Evolutionary conservation across 2,888 invertebrate species (phyloP), one percentile per base, ranked within the genome.

Genomic region (Seladonia tumulorum): DNA sequence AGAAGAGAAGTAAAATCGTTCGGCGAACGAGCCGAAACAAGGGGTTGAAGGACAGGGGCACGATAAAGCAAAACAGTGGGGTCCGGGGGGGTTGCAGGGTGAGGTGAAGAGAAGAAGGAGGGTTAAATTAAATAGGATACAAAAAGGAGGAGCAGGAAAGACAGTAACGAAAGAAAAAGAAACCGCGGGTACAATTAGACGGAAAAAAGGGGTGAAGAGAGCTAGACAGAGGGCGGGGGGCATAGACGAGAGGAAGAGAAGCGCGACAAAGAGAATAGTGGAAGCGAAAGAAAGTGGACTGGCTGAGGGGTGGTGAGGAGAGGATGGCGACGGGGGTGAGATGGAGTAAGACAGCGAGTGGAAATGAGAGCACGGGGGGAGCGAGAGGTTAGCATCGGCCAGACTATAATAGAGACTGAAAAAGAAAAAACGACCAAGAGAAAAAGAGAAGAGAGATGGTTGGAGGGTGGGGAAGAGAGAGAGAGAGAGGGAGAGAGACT

Each of bases 331-430:
- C 16, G 29, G 63, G 60, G 47, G 35, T 12, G 63, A 79, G 82
- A 86, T 68, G 75, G 77, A 81, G 81, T 29, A 42, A 81, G 71
- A 53, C 49, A 53, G 47, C 39, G 76, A 53, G 76, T 57, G 71
- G 18, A 42, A 74, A 49, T 73, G 25, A 73, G 73, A 5, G 79
- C 73, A 76, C 70, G 39, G 49, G 76, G 45, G 79, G 76, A 42
- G 71, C 39, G 49, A 45, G 76, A 39, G 72, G 25, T 47, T 53
- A 49, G 70, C 42, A 60, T 47, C 47, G 73, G 68, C n/a, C 73
- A 53, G 79, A 83, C 83, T 86, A 79, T 81, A 75, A 84, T 84
- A 83, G 76, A 84, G 80, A 84, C 84, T 84, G 84, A 81, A 80
- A 86, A 81, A 84, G 81, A 81, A 81, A 57, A 78, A 86, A 72